Base-by-base conservation (phyloP, 2,113 vertebrate genomes). In the Rhineura floridana region DNA sequence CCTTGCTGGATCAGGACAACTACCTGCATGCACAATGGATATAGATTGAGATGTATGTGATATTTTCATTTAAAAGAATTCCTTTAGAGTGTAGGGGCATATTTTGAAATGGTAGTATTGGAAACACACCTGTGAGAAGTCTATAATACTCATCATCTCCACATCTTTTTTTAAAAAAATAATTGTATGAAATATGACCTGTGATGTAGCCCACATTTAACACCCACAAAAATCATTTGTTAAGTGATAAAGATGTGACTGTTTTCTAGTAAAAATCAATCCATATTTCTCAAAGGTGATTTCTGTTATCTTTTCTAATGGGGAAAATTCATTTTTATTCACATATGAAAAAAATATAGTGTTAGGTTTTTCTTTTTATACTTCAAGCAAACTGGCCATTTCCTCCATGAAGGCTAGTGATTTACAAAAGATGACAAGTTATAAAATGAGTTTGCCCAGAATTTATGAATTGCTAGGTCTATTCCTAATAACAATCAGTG, bases 381-480 rank as follows among this genome's bases (percentile, higher is more conserved):
- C 42, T 95, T 89, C 39, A 39, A 81, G 83, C 13, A 63, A 85
- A 59, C 42, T 92, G 69, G 81, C 1, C 88, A 36, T 89, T 92
- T 92, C 73, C 85, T 92, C 83, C 83, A 63, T 4, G 77, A 73
- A 85, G 42, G 89, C n/a, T 85, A 28, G 33, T 84, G 82, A 93
- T 95, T 92, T 93, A 93, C 78, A 89, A 94, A 94, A 92, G 33
- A 88, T 89, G 78, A 25, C 52, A 95, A 91, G 62, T 83, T 88
- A 85, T 55, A 93, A 67, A 92, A 50, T 88, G 63, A 11, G 1
- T 62, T 94, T 95, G 89, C 3, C 73, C 86, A 82, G 89, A 85
- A 85, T 94, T 93, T 94, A 93, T 93, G 67, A 90, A 91, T 83
- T 90, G 0, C 87, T 90, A 77, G 89, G 72, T 92, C 6, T 92